Base-by-base conservation (phyloP, 2,113 vertebrate species). In the Podilymbus podiceps region DNA sequence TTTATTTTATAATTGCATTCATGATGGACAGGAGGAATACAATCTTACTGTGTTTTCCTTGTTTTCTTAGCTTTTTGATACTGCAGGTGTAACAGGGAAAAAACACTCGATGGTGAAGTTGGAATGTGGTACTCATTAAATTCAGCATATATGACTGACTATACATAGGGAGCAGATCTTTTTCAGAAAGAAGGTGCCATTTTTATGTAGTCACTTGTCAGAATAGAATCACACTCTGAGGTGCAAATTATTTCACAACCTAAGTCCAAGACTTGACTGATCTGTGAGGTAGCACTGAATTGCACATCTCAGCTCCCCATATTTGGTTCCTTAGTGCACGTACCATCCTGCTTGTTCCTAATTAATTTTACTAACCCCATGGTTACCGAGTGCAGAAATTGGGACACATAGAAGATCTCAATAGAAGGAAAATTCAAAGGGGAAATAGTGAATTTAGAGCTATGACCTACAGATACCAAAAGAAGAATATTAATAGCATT, bases 361-460 rank as follows among this genome's bases (percentile, higher is more conserved):
- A 96, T 95, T 97, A 96, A 97, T 95, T 97, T 97, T 95, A 44
- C 91, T 97, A 97, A 96, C 78, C 62, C 73, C 47, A 16, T 86
- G 63, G 69, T 95, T 97, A 85, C 92, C 62, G 47, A 92, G 52
- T 89, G 85, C 67, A 75, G 81, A 97, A 96, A 95, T 89, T 74
- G 82, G 59, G 21, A 89, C 15, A 23, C 13, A 4, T 4, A 66
- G n/a, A 22, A 76, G 95, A 85, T 64, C 90, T 79, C 69, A 68
- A 46, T 42, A 90, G 25, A 42, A 95, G 67, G 35, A 93, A 95
- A 72, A 95, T 76, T 78, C 20, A 67, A 76, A 82, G 14, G 25
- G 23, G 21, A 77, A 77, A 88, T 71, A 79, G 11, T 90, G 82
- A 79, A 95, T 94, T 97, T 82, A 88, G 85, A 91, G 87, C 38